These are phyloP conservation scores for Drosophila testacea DNA, from an alignment of 2,888 invertebrate species.

Conservation along the genomic window DNA sequence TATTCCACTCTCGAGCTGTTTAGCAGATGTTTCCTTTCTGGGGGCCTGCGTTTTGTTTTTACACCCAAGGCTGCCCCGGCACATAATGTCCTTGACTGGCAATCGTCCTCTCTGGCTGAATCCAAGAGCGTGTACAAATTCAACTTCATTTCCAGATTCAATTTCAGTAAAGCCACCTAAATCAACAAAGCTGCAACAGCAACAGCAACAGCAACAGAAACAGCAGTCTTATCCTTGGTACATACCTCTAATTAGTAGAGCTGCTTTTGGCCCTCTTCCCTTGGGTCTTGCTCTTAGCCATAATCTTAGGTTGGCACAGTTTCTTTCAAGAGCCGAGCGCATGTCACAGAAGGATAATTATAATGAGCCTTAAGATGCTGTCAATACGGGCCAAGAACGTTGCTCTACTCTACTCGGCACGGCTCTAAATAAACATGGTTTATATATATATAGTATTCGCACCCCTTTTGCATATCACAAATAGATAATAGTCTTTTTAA, in stretches of 20 bases:
- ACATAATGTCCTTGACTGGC: conserved; percentile 39
- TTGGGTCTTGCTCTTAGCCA: conserved; percentile 19
- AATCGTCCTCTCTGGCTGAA: neutral
- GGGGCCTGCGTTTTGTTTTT: conserved; percentile 22
- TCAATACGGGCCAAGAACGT: conserved; percentile 37
- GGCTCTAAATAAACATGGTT: neutral
- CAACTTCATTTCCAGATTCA: conserved; percentile 42
- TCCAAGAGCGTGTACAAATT: conserved; percentile 17
- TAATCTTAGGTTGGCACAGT: conserved; percentile 30
- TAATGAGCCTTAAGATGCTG: conserved; percentile 43
- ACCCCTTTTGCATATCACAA: neutral
- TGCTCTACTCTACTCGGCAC: neutral
- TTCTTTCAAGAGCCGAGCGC: conserved; percentile 30
- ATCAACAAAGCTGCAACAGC: conserved; percentile 39
- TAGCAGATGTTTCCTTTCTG: conserved; percentile 32
- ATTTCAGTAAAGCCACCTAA: conserved; percentile 41
- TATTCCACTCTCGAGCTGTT: conserved; percentile 19
- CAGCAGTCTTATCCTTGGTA: conserved; percentile 30
- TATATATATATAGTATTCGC: neutral
- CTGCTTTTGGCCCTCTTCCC: conserved; percentile 7
- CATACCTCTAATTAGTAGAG: conserved; percentile 51
- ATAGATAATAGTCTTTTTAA: neutral
- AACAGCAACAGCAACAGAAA: neutral
- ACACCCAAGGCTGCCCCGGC: conserved; percentile 40
- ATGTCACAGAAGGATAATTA: conserved; percentile 35